These are phyloP conservation scores for Cecidostiba fungosa DNA, from an alignment of 2,888 invertebrate genomes.

Conservation along the genomic window DNA sequence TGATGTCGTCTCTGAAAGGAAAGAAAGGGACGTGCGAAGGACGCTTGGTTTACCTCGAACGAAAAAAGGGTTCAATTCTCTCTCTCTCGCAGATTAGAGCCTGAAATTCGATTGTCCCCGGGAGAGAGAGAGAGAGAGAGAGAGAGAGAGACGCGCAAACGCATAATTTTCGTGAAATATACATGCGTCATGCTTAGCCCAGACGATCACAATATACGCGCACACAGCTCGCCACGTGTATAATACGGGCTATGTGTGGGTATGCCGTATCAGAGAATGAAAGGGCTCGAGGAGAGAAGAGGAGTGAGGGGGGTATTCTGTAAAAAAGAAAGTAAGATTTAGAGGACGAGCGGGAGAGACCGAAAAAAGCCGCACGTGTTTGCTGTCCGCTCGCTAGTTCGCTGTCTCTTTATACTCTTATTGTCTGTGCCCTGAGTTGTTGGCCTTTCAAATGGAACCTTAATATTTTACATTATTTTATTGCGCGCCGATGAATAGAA, in stretches of 20 bases:
- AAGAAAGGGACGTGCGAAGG: neutral
- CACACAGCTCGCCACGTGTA: neutral
- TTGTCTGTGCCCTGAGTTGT: conserved; percentile 48
- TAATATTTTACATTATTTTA: conserved; percentile 1
- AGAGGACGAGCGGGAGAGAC: conserved; percentile 27
- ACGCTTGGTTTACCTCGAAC: conserved; percentile 16
- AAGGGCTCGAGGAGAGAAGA: conserved; percentile 1
- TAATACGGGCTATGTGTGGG: neutral
- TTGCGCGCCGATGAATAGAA: neutral
- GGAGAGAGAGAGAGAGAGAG: too few relatives aligned
- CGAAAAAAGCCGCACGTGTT: conserved; percentile 50
- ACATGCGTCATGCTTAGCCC: conserved; percentile 29
- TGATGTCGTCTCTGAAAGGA: neutral
- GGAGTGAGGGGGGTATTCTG: conserved; percentile 2
- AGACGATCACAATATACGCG: neutral
- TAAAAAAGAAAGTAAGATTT: conserved; percentile 58
- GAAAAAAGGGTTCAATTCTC: conserved; percentile 29
- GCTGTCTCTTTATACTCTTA: conserved; percentile 45
- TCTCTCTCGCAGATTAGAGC: conserved; percentile 38
- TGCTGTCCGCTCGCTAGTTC: conserved; percentile 45
- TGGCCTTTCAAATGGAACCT: conserved; percentile 18
- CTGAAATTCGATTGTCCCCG: conserved; percentile 37
- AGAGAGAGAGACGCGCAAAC: conserved; percentile 27
- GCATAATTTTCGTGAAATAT: conserved; percentile 44
- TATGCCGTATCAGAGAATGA: conserved; percentile 22